phyloP scores from a whole-genome alignment of 35 echinoderm and acorn worm species.

The Holothuria glaberrima region DNA sequence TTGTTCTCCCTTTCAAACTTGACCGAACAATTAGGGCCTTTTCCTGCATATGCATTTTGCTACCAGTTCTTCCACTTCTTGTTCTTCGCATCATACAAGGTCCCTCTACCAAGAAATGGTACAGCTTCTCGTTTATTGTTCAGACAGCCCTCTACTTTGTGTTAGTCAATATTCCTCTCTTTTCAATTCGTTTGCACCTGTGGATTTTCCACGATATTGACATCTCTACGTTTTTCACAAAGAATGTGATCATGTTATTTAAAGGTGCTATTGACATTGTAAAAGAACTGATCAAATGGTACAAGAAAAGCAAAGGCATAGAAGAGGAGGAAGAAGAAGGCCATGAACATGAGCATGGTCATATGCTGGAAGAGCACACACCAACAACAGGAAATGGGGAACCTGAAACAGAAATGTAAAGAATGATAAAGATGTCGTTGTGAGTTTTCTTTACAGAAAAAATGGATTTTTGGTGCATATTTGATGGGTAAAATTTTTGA shows the following conservation, averaged over 20 bases:
- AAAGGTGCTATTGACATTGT: conserved; percentile 72
- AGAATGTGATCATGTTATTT: conserved; percentile 86
- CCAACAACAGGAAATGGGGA: not conserved
- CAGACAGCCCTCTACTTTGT: conserved; percentile 68
- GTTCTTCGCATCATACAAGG: conserved; percentile 63
- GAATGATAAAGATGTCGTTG: not conserved
- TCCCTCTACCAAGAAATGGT: conserved; percentile 51
- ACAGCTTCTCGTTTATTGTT: conserved; percentile 62
- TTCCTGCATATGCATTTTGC: conserved; percentile 74
- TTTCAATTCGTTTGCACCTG: conserved; percentile 71
- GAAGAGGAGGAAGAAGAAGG: not conserved
- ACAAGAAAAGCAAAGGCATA: not conserved
- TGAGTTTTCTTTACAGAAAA: no score
- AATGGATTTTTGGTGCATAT: no score
- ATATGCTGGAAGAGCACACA: conserved; percentile 12
- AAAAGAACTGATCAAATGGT: conserved; percentile 61
- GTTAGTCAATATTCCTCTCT: conserved; percentile 85
- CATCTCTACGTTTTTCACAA: conserved; percentile 89
- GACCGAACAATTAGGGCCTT: conserved; percentile 69
- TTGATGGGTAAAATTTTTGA: no score
- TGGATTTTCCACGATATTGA: conserved; percentile 82
- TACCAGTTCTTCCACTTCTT: conserved; percentile 75
- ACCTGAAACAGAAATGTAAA: conserved; percentile 9
- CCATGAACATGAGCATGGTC: not conserved
- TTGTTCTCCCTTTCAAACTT: conserved; percentile 52